Evolutionary conservation across 2,113 vertebrate genomes (phyloP).

Genomic region (Cynocephalus volans): DNA sequence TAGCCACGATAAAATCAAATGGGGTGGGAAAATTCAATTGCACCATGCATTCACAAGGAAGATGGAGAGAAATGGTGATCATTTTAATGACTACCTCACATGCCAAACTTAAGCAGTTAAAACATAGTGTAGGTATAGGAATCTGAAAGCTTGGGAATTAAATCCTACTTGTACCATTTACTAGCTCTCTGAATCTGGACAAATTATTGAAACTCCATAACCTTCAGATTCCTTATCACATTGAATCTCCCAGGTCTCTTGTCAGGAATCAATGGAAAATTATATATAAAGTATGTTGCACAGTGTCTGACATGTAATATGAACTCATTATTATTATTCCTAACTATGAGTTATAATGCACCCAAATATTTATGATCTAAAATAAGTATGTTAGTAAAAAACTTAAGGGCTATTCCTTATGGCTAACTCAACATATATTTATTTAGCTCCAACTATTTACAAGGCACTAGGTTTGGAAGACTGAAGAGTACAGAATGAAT

Average conservation of each 20-base stretch:
- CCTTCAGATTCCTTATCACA: neutral
- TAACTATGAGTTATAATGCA: neutral
- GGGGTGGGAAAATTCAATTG: neutral
- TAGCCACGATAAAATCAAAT: neutral
- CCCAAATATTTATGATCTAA: neutral
- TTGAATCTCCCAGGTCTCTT: neutral
- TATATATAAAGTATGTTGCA: neutral
- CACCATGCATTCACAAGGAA: neutral
- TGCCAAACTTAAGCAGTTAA: neutral
- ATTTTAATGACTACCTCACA: neutral
- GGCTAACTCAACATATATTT: neutral
- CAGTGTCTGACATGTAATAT: neutral
- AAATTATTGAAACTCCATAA: neutral
- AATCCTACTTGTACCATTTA: neutral
- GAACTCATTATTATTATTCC: neutral
- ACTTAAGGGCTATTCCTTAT: neutral
- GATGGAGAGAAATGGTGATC: neutral
- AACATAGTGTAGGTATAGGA: neutral
- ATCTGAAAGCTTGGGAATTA: neutral
- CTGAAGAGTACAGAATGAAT: neutral
- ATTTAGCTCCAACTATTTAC: neutral
- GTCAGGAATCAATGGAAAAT: neutral
- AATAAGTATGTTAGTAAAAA: neutral
- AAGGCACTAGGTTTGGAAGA: neutral
- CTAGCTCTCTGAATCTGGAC: neutral